A percentile compares a stretch with the other conserved stretches of the same genome.
Evolutionary conservation across 2,888 invertebrate genomes (phyloP).

Genomic region (Octonoba sinensis): DNA sequence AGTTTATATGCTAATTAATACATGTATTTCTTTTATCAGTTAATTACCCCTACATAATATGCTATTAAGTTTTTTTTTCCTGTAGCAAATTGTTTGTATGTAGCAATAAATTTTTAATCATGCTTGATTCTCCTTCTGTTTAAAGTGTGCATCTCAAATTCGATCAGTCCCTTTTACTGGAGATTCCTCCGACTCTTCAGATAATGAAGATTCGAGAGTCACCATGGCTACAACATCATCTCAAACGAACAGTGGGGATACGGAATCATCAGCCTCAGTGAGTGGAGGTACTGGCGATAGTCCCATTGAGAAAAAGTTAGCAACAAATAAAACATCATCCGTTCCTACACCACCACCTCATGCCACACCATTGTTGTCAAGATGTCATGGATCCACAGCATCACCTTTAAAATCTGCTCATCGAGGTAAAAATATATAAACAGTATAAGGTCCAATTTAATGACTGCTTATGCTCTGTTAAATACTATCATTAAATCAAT

Average conservation of each 20-base stretch:
- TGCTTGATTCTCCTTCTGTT: neutral
- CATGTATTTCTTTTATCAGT: too few species aligned
- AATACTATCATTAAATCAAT: too few species aligned
- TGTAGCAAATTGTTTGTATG: too few species aligned
- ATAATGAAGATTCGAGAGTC: constrained; percentile 81
- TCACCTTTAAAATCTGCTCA: constrained; percentile 67
- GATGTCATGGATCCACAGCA: constrained; percentile 56
- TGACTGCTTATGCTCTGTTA: too few species aligned
- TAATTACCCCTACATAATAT: too few species aligned
- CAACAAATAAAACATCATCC: constrained; percentile 18
- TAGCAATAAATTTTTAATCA: neutral
- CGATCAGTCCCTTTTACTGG: constrained; percentile 95
- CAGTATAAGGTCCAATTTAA: too few species aligned
- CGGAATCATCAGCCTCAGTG: constrained; percentile 67
- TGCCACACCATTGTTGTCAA: constrained; percentile 10
- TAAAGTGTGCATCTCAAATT: constrained; percentile 90
- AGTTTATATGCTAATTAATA: too few species aligned
- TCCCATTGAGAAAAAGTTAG: constrained; percentile 59
- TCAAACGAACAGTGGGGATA: constrained; percentile 65
- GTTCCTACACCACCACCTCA: constrained; percentile 55
- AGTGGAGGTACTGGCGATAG: constrained; percentile 56
- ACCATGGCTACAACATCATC: constrained; percentile 67
- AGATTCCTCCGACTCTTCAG: constrained; percentile 94
- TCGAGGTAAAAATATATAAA: constrained; percentile 68
- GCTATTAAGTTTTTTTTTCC: too few species aligned